phyloP scores from a whole-genome alignment of 2,113 vertebrate genomes.

The Brevimyrus niger region DNA sequence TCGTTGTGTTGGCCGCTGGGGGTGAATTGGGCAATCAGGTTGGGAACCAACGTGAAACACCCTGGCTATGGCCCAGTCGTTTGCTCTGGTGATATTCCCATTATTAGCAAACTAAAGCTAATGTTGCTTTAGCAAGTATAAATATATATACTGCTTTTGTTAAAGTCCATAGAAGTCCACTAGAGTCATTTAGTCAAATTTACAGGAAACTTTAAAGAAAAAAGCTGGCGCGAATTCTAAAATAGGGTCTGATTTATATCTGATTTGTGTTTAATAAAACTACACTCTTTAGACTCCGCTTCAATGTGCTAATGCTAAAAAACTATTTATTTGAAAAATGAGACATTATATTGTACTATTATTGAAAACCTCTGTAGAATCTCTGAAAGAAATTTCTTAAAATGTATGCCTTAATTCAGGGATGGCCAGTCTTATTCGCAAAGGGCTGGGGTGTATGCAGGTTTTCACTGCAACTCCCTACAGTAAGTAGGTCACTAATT shows the following conservation, averaged over 20 bases:
- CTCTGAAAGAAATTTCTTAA: neutral
- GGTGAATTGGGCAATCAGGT: too few relatives aligned
- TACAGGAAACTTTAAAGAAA: neutral
- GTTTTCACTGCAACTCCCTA: too few relatives aligned
- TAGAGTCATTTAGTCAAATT: neutral
- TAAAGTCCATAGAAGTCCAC: neutral
- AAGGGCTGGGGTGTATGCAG: too few relatives aligned
- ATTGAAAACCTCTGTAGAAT: neutral
- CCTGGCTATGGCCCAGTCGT: neutral
- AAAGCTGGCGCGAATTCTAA: neutral
- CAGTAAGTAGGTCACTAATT: too few relatives aligned
- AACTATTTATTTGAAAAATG: neutral
- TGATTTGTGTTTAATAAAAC: neutral
- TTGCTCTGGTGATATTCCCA: neutral
- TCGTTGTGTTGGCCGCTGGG: too few relatives aligned
- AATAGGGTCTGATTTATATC: neutral
- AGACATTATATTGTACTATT: neutral
- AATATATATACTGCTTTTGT: neutral
- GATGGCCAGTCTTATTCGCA: too few relatives aligned
- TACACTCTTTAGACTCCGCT: neutral
- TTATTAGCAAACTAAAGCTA: neutral
- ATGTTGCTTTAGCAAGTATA: neutral
- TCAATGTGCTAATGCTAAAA: neutral
- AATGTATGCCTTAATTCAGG: neutral
- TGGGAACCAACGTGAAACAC: too few relatives aligned